Base-by-base conservation (phyloP, 2,888 invertebrate species). In the Cartodere bifasciata region DNA sequence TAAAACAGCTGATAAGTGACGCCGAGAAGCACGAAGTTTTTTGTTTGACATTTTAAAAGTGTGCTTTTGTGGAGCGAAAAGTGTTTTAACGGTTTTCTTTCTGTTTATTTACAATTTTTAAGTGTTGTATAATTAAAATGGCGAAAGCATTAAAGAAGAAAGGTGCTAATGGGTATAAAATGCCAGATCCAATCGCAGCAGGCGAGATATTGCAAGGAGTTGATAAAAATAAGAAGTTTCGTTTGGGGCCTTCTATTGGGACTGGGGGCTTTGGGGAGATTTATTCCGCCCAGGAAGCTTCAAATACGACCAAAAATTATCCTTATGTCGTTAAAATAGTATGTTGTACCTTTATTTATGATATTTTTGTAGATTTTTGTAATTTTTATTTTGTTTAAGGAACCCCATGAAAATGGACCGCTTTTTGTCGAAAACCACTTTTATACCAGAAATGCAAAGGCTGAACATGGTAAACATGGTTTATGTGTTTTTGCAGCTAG, bases 211-310 rank as follows among this genome's bases (percentile, higher is more conserved):
- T 95, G 21, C 69, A 68, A 21, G 90, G 92, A 59, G 56, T 79
- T 16, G 57, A 63, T 7, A 86, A 87, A 53, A n/a, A n/a, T n/a
- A 77, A 77, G 39, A 68, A 77, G 53, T 95, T 92, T 92, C 72
- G 72, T 41, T 67, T 94, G 34, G 91, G 91, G 0, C 70, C 75
- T 9, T 80, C 90, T 0, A 86, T 94, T 36, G 94, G 92, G 1
- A 68, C 77, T 33, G 94, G 94, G 1, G 94, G 94, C 7, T 94
- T 94, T 56, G 94, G 94, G 1, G 85, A 88, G 56, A 90, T 94
- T 46, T 94, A 94, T 57, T 72, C 81, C 1, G 88, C 86, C 23
- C 75, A 75, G 58, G 70, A 68, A 32, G 69, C 66, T 16, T 55
- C 57, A 20, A 44, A 46, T 6, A 56, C 65, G 2, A 69, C 68